Evolutionary conservation across 2,888 invertebrate genomes (phyloP).

Genomic region (Conchocele bisecta): DNA sequence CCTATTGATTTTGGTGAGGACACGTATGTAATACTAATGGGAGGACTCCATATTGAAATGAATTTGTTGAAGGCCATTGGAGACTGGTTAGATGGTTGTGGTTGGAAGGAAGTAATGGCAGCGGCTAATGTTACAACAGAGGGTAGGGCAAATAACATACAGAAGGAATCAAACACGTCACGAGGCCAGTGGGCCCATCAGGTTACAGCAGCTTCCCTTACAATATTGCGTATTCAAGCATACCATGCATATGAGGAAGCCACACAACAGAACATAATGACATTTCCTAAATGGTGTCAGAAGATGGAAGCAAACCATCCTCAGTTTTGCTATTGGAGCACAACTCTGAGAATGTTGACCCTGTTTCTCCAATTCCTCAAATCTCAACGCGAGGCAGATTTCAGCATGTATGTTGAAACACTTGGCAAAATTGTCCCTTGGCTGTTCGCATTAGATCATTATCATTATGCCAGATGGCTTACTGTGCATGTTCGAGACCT

Average conservation of each 20-base stretch:
- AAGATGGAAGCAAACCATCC: not conserved
- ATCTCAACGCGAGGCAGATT: slow-evolving; percentile 21
- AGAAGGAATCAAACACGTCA: not conserved
- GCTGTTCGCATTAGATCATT: slow-evolving; percentile 40
- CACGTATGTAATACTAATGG: too few species aligned
- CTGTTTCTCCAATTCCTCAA: slow-evolving; percentile 22
- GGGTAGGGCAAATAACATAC: not conserved
- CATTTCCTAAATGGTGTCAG: not conserved
- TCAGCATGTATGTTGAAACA: slow-evolving; percentile 14
- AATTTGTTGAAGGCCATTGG: too few species aligned
- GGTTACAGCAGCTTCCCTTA: too few species aligned
- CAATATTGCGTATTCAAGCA: too few species aligned
- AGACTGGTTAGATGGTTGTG: too few species aligned
- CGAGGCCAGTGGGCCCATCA: not conserved
- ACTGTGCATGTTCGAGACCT: slow-evolving; percentile 28
- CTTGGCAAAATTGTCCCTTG: slow-evolving; percentile 30
- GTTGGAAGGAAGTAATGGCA: too few species aligned
- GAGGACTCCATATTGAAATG: too few species aligned
- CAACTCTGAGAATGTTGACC: slow-evolving; percentile 16
- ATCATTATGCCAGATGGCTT: slow-evolving; percentile 49
- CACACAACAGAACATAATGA: not conserved
- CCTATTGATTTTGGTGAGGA: too few species aligned
- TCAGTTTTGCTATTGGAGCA: slow-evolving; percentile 31
- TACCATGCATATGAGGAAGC: too few species aligned
- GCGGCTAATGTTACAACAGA: too few species aligned